Percentiles rank a stretch among this genome's conserved stretches.
phyloP scores from a whole-genome alignment of 1,140 invertebrate species.

The Steinernema khuongi region DNA sequence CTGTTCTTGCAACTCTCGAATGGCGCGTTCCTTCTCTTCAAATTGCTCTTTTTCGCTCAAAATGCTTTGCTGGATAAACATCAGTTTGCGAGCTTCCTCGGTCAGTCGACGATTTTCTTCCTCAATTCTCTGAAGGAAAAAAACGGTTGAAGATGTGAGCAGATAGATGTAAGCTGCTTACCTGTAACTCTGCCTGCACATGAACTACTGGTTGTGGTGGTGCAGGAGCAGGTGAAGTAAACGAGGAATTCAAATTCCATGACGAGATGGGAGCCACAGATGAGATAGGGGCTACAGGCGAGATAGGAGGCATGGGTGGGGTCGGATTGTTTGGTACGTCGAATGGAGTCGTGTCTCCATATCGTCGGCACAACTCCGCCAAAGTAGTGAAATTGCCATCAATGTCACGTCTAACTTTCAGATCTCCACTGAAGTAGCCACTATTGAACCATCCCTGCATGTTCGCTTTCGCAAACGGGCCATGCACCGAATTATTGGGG shows the following conservation, averaged over 20 bases:
- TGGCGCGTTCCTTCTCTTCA: neutral
- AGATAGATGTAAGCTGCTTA: neutral
- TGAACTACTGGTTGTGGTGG: neutral
- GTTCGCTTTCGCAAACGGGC: constrained; percentile 25
- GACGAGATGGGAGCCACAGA: neutral
- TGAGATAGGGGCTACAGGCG: neutral
- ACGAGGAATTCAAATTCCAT: no score
- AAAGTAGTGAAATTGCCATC: constrained; percentile 22
- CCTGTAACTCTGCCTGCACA: constrained; percentile 1
- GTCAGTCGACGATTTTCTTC: neutral
- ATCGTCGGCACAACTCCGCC: constrained; percentile 8
- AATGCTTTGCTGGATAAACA: neutral
- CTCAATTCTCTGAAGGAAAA: neutral
- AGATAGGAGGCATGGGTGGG: neutral
- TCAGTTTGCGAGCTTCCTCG: neutral
- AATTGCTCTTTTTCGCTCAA: neutral
- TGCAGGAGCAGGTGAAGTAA: no score
- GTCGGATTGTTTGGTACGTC: neutral
- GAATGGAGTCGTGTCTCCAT: constrained; percentile 1
- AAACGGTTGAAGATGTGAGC: neutral
- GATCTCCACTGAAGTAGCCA: constrained; percentile 26
- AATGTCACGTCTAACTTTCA: constrained; percentile 10
- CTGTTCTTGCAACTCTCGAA: neutral
- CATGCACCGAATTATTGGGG: constrained; percentile 13
- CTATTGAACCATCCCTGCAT: constrained; percentile 25